Evolutionary conservation across 2,888 invertebrate species (phyloP).

Genomic region (Phyllotreta cruciferae): DNA sequence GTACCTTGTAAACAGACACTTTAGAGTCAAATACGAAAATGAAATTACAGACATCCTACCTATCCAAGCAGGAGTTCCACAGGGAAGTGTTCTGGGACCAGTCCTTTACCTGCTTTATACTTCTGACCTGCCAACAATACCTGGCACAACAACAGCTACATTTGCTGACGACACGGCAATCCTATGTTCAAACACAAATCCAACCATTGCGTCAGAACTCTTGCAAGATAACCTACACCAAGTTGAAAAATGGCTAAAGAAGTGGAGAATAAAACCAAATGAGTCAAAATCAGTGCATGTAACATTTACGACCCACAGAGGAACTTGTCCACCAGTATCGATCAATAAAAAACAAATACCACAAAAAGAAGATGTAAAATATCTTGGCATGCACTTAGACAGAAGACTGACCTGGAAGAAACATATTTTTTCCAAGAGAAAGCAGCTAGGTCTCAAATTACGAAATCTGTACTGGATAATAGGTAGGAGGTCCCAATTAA

Average conservation of each 20-base stretch:
- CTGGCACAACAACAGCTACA: constrained; percentile 17
- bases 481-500: no score
- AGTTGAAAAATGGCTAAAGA: constrained; percentile 36
- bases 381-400: no score
- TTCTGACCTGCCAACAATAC: no score
- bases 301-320: constrained; percentile 37
- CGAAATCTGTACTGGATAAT: no score
- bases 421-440: no score
- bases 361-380: no score
- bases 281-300: constrained; percentile 35
- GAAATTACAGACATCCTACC: not conserved
- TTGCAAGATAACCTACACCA: constrained; percentile 38
- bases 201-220: constrained; percentile 31
- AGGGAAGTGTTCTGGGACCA: not conserved
- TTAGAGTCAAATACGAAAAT: not conserved
- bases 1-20: not conserved
- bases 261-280: constrained; percentile 37
- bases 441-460: no score
- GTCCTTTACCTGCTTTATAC: not conserved
- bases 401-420: no score
- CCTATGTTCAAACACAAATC: constrained; percentile 27
- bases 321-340: constrained; percentile 31
- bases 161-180: constrained; percentile 41
- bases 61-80: not conserved
- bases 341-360: not conserved